Conservation (phyloP, 2,888 invertebrate genomes). For the Pimpla rufipes region DNA sequence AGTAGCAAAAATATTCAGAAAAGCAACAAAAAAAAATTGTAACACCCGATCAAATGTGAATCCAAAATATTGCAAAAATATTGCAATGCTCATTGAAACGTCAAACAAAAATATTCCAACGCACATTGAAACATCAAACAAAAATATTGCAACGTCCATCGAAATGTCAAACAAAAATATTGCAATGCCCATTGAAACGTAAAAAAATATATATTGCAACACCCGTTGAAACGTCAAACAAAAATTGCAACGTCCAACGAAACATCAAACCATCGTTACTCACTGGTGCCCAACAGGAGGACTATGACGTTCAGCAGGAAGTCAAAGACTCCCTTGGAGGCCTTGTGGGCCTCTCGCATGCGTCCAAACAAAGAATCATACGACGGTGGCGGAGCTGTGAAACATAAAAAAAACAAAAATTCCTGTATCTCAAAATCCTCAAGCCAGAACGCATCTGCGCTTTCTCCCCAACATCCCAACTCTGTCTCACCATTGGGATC, state of each 20-base stretch:
- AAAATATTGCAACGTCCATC: too few relatives aligned
- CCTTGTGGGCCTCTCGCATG: slow-evolving; percentile 88
- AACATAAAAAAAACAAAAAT: not conserved
- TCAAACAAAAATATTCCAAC: too few relatives aligned
- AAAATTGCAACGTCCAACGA: not conserved
- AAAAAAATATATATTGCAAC: too few relatives aligned
- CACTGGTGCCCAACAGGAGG: slow-evolving; percentile 89
- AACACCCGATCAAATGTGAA: too few relatives aligned
- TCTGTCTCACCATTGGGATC: slow-evolving; percentile 87
- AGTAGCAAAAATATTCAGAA: too few relatives aligned
- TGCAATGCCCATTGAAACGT: too few relatives aligned
- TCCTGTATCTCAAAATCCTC: not conserved
- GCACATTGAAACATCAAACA: too few relatives aligned
- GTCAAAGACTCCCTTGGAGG: slow-evolving; percentile 88
- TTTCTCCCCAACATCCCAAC: not conserved
- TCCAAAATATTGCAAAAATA: too few relatives aligned
- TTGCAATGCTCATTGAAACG: too few relatives aligned
- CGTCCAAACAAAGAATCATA: slow-evolving; percentile 90
- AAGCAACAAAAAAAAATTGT: too few relatives aligned
- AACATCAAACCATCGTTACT: slow-evolving; percentile 78
- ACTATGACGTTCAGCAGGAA: slow-evolving; percentile 88
- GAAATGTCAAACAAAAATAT: too few relatives aligned
- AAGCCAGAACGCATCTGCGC: slow-evolving; percentile 14
- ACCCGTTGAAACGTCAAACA: too few relatives aligned
- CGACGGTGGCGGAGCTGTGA: slow-evolving; percentile 88